Base-by-base conservation (phyloP, 1,140 invertebrate genomes). In the Bombus superbus region DNA sequence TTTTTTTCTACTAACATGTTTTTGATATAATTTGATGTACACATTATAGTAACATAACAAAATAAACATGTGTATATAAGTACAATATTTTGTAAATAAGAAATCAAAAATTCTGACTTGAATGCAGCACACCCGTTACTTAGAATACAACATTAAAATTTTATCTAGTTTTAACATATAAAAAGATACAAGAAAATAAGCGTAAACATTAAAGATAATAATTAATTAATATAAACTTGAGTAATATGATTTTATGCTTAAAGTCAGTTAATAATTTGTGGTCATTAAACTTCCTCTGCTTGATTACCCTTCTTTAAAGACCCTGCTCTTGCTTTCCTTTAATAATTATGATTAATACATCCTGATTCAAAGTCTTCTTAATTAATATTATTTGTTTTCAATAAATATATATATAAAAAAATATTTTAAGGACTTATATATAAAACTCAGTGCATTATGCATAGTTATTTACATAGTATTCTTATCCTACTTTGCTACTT, bases 31-130 rank as follows among this genome's bases (percentile, higher is more conserved):
- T 66, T 66, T 66, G 32, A 18, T 8, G 6, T 66, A 18, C 13
- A 35, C 2, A 66, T 22, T 18, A 35, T 35, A 35, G 8, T 66
- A 66, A 35, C 15, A 22, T 18, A 35, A 66, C 3, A 9, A 18
- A 66, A 3, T 22, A 35, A 32, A 35, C 9, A 66, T 9, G 2
- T 42, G 35, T 13, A 32, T 75, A 57, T n/a, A 74, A 13, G 1
- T 75, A 42, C 73, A 9, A 77, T 68, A 32, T 22, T n/a, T n/a
- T 44, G 10, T 40, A 73, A n/a, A 8, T 40, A 71, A 13, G 8
- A 1, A 10, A 74, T 91, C 75, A 91, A 91, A 83, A 89, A 90
- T 90, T 91, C 90, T 89, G 89, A 87, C 81, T 88, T 78, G 69
- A 90, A 66, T 89, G 81, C 64, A 83, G 68, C 85, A 85, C 86